Conservation (phyloP, 2,888 invertebrate species). For the Eucera pruinosa region DNA sequence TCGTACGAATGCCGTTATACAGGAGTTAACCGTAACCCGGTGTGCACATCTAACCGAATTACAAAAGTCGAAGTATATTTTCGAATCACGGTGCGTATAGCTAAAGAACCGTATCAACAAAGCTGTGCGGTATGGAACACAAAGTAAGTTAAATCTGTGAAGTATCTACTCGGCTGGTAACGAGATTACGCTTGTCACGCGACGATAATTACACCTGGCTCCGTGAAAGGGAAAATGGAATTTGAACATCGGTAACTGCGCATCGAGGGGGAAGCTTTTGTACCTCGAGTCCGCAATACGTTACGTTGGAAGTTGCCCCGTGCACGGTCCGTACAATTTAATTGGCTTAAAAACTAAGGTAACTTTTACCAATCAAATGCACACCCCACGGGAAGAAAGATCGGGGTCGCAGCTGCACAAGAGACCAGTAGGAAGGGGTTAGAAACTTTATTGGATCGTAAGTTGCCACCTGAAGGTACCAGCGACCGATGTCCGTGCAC, state of each 20-base stretch:
- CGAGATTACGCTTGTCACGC: neutral
- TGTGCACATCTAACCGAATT: no score
- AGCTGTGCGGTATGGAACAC: no score
- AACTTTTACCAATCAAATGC: conserved; percentile 61
- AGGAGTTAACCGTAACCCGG: no score
- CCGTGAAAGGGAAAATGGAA: neutral
- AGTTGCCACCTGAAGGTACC: conserved; percentile 64
- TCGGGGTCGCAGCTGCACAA: conserved; percentile 65
- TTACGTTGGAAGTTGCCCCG: conserved; percentile 4
- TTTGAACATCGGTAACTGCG: conserved; percentile 1
- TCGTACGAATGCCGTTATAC: no score
- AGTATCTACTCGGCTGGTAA: neutral
- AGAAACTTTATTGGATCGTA: conserved; percentile 74
- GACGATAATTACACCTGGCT: neutral
- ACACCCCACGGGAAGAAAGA: conserved; percentile 62
- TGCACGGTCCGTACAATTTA: conserved; percentile 38
- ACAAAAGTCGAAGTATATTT: no score
- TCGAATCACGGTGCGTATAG: no score
- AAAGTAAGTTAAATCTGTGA: neutral
- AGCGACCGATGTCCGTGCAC: conserved; percentile 52
- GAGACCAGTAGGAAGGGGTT: conserved; percentile 28
- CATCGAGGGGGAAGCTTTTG: conserved; percentile 6
- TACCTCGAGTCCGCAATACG: neutral
- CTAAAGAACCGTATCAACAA: no score
- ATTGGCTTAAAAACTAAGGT: conserved; percentile 63